phyloP scores from a whole-genome alignment of 1,140 invertebrate genomes.

The Caenorhabditis tropicalis region DNA sequence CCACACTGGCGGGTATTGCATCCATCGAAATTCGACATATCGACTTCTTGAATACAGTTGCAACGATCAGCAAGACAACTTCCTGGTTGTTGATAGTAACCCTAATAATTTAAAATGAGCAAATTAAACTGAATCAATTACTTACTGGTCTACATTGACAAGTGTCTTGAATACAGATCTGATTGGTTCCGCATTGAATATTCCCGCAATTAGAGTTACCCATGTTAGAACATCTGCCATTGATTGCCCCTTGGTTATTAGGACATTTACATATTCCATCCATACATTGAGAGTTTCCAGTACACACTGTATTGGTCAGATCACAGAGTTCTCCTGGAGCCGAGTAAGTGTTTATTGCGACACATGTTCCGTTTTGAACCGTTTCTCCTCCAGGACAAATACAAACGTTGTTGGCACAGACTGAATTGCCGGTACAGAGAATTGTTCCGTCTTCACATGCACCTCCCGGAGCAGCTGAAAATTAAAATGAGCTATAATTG shows the following conservation, averaged over 20 bases:
- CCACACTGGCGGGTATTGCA: neutral
- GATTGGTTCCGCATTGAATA: slow-evolving; percentile 40
- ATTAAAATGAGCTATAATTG: neutral
- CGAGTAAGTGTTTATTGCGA: slow-evolving; percentile 49
- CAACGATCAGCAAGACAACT: slow-evolving; percentile 5
- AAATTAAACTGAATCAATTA: neutral
- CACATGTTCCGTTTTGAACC: slow-evolving; percentile 49
- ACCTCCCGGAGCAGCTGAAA: slow-evolving; percentile 56
- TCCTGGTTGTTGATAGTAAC: slow-evolving; percentile 9
- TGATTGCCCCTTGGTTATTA: slow-evolving; percentile 31
- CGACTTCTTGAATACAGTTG: slow-evolving; percentile 5
- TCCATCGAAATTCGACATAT: neutral
- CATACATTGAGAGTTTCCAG: slow-evolving; percentile 52
- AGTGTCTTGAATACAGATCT: neutral
- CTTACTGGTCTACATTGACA: slow-evolving; percentile 41
- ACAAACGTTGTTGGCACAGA: slow-evolving; percentile 57
- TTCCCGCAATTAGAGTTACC: slow-evolving; percentile 28
- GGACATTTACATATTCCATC: slow-evolving; percentile 54
- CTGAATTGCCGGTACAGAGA: slow-evolving; percentile 55
- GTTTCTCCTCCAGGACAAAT: slow-evolving; percentile 56
- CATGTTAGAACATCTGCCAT: slow-evolving; percentile 27
- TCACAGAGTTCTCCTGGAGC: slow-evolving; percentile 51
- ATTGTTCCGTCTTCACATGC: slow-evolving; percentile 41
- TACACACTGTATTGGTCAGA: slow-evolving; percentile 52
- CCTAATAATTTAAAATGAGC: neutral